Evolutionary conservation across 2,113 vertebrate genomes (phyloP).

Genomic region (Colossoma macropomum): DNA sequence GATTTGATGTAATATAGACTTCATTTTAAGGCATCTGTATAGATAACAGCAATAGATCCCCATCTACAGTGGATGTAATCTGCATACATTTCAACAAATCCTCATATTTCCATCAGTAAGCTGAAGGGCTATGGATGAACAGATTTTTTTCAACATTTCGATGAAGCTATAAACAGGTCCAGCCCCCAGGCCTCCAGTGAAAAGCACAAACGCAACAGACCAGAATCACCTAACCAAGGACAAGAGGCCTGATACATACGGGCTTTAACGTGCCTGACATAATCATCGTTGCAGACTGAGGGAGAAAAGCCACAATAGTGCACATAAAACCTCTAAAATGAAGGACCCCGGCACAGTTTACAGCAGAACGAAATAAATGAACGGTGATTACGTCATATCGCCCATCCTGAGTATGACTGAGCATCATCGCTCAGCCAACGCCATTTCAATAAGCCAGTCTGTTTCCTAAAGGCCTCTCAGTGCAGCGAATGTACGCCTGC

Average conservation of each 20-base stretch:
- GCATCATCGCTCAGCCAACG: background rate
- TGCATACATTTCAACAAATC: no score
- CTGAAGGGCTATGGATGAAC: no score
- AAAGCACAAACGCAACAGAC: background rate
- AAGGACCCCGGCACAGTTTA: background rate
- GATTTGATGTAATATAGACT: no score
- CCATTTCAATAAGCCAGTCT: background rate
- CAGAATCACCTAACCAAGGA: background rate
- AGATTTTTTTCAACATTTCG: background rate
- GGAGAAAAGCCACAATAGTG: background rate
- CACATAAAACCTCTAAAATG: background rate
- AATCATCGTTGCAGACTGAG: background rate
- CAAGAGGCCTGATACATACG: conserved; percentile 12
- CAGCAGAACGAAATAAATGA: background rate
- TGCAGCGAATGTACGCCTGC: background rate
- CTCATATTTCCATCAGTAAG: no score
- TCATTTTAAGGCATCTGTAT: no score
- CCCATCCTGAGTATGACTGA: conserved; percentile 5
- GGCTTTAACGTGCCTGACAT: background rate
- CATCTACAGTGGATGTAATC: no score
- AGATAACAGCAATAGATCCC: no score
- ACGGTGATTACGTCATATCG: conserved; percentile 11
- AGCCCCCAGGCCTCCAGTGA: background rate
- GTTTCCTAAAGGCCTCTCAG: background rate
- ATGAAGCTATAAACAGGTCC: background rate